Evolutionary conservation across 2,888 invertebrate species (phyloP).

Genomic region (Phoenoteleia sp.): DNA sequence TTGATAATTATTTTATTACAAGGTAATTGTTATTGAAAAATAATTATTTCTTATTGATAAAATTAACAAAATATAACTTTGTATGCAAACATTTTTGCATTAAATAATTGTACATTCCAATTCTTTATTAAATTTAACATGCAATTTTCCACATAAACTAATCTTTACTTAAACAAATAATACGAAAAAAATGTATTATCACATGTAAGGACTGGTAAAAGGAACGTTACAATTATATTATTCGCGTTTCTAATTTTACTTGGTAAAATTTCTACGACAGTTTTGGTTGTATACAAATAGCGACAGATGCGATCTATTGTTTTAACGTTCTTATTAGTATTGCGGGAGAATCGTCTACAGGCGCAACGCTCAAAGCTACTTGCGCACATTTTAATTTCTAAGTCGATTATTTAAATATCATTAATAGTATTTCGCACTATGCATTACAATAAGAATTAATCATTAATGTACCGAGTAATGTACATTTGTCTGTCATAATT

Average conservation of each 20-base stretch:
- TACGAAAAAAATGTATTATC: too few species aligned
- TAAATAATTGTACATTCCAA: too few species aligned
- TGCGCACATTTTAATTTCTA: background rate
- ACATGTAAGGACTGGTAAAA: too few species aligned
- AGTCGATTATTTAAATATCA: background rate
- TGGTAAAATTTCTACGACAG: conserved; percentile 39
- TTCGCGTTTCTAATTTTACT: conserved; percentile 52
- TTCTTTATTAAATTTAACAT: too few species aligned
- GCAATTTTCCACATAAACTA: too few species aligned
- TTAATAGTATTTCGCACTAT: background rate
- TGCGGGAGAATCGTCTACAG: conserved; percentile 35
- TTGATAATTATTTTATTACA: too few species aligned
- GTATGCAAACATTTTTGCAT: too few species aligned
- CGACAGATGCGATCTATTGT: conserved; percentile 57
- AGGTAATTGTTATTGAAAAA: too few species aligned
- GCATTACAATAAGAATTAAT: too few species aligned
- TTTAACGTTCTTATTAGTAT: conserved; percentile 54
- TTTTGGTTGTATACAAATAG: conserved; percentile 56
- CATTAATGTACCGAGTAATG: background rate
- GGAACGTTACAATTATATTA: conserved; percentile 51
- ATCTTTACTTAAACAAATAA: too few species aligned
- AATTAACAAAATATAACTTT: too few species aligned
- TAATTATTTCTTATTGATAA: too few species aligned
- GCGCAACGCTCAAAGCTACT: background rate
- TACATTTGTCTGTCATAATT: conserved; percentile 11